These are phyloP conservation scores for Zoanthus gigantus DNA, from an alignment of 92 coral and sea anemone genomes.

Conservation along the genomic window DNA sequence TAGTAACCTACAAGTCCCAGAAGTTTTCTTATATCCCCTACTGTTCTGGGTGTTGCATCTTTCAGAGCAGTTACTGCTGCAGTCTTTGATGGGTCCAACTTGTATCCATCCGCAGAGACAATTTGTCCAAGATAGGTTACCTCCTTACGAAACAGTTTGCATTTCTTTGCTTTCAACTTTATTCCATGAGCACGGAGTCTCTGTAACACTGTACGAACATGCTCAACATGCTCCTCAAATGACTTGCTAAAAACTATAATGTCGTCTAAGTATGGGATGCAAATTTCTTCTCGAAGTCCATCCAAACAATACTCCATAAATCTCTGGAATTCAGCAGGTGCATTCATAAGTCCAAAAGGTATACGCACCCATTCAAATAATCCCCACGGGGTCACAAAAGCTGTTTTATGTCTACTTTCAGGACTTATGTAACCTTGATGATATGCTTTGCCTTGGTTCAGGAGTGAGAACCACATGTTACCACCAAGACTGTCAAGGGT, in stretches of 20 bases:
- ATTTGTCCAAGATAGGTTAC: conserved; percentile 69
- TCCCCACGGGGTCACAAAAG: conserved; percentile 82
- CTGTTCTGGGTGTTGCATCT: conserved; percentile 61
- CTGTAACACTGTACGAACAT: conserved; percentile 56
- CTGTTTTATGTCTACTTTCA: conserved; percentile 64
- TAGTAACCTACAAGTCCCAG: conserved; percentile 75
- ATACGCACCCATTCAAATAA: conserved; percentile 74
- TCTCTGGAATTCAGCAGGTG: conserved; percentile 73
- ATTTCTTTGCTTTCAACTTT: conserved; percentile 69
- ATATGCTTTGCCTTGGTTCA: conserved; percentile 75
- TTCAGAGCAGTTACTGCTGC: conserved; percentile 57
- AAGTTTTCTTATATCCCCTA: conserved; percentile 68
- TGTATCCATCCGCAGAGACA: conserved; percentile 69
- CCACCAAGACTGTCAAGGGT: conserved; percentile 5
- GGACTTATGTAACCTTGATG: conserved; percentile 73
- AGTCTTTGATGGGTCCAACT: conserved; percentile 60
- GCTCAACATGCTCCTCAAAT: conserved; percentile 63
- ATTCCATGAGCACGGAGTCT: conserved; percentile 61
- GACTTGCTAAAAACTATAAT: conserved; percentile 62
- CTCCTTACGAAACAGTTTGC: conserved; percentile 61
- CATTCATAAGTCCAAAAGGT: conserved; percentile 72
- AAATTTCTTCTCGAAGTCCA: conserved; percentile 62
- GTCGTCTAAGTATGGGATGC: conserved; percentile 75
- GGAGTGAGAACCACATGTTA: conserved; percentile 19
- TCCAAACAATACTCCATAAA: conserved; percentile 72